Conservation (phyloP, 2,113 vertebrate species). For the Nyctereutes procyonoides region DNA sequence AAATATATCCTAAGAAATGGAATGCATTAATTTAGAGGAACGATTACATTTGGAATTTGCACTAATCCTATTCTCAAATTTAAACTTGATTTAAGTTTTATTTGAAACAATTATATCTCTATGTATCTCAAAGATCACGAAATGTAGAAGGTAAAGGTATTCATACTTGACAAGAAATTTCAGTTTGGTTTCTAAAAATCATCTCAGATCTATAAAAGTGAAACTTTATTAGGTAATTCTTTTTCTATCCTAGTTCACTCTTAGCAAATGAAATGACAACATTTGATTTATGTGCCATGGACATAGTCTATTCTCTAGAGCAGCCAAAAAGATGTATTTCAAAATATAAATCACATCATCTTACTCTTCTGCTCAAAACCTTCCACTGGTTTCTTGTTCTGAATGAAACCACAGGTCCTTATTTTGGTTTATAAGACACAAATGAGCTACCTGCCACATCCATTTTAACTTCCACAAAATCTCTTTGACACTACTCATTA, state of each 20-base stretch:
- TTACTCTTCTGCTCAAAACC: not conserved
- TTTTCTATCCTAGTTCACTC: not conserved
- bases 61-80: not conserved
- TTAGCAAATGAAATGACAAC: not conserved
- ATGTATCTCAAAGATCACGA: not conserved
- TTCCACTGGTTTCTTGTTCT: not conserved
- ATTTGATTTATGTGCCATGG: not conserved
- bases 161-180: not conserved
- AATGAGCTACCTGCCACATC: not conserved
- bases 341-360: not conserved
- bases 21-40: not conserved
- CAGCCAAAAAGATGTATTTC: not conserved
- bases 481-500: not conserved
- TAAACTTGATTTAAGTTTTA: constrained; percentile 6
- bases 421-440: not conserved
- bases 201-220: not conserved
- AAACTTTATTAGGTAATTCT: constrained; percentile 10
- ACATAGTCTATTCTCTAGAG: not conserved
- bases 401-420: not conserved
- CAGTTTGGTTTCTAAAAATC: not conserved
- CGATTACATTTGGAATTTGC: not conserved
- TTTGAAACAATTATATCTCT: not conserved
- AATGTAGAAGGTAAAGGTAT: not conserved
- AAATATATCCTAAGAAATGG: not conserved
- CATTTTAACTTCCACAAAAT: not conserved